Base-by-base conservation (phyloP, 2,113 vertebrate species). In the Gymnorhina tibicen region DNA sequence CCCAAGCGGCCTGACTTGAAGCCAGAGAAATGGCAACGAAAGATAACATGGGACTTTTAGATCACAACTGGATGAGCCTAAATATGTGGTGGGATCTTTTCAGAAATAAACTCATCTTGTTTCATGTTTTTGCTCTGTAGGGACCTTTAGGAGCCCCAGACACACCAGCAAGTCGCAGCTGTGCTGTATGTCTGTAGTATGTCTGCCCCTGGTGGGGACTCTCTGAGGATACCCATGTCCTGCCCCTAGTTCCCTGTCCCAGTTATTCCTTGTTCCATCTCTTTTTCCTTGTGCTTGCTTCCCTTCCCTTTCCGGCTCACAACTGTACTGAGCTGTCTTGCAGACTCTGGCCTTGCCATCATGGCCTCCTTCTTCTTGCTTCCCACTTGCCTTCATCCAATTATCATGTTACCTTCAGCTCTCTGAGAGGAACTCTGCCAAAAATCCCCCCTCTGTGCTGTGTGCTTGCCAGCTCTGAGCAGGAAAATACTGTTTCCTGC, bases 401-500 rank as follows among this genome's bases (percentile, higher is more conserved):
- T 95, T 90, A 85, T 10, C 75, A 15, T 4, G 8, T 76, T 80
- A 53, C 22, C 32, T 64, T 76, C 69, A 82, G 39, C 56, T 79
- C 15, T 76, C 41, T 56, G 41, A 53, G 47, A 83, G 67, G 67
- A 93, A 59, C 41, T 53, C 50, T 80, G 67, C 84, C 85, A 90
- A 74, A 85, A 85, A 55, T 44, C 19, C 26, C 63, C 26, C 3
- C 26, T 76, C 82, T 2, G 26, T 83, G 72, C 58, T 88, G 21
- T 60, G 70, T 70, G 50, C 64, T 88, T 89, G 76, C 79, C 83
- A 93, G 72, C 59, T 77, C 94, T 94, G 79, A 86, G 72, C 63
- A 93, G 85, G 79, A 86, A 93, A 96, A 67, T 58, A 46, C 42
- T 50, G 33, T 89, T 95, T 97, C 85, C 92, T 97, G 86, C 91